Evolutionary conservation across 2,797 vertebrate genomes (phyloP), one percentile per base, ranked within the genome.

Genomic region (Peromyscus eremicus): DNA sequence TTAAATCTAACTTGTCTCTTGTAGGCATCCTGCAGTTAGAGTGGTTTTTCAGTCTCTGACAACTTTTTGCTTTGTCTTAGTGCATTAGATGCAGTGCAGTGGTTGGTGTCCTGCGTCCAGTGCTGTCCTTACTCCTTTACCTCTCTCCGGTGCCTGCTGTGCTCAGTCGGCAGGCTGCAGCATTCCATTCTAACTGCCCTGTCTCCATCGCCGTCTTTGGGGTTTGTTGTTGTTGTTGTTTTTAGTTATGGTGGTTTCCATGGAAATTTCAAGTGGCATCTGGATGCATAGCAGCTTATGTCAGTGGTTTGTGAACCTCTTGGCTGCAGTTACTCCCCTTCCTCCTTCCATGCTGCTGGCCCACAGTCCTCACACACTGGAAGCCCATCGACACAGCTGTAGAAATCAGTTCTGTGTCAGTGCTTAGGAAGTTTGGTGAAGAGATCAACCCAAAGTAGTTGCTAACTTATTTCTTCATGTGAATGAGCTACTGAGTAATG

Each of bases 1-100:
- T 90, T 93, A 77, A 80, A 6, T 94, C 40, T 83, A 66, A 70
- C 29, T 62, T 84, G 29, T 70, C 52, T 88, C n/a, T 81, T 77
- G 17, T 27, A 60, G n/a, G 86, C 70, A 60, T 55, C n/a, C 37
- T 76, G 2, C n/a, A 75, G 34, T 37, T 75, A 57, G 10, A 29
- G 60, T 34, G 32, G 27, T 43, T 75, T 75, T 46, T 23, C 10
- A 57, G 17, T 75, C 12, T 87, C 76, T 84, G 0, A 19, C 25
- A 87, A 7, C 14, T n/a, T 71, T 77, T 52, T 64, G 60, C 37
- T 94, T 96, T 86, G 12, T 91, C 64, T 85, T 71, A 71, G 37
- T 64, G 11, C 4, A 57, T 93, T 82, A 34, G 6, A 32, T 89
- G 88, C 64, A 71, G 66, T 75, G 37, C 46, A 79, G 0, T 88